Evolutionary conservation across 37 sponge, comb jelly and placozoan species (phyloP), one percentile per base, ranked within the genome.

Genomic region (Beroe forskalii): DNA sequence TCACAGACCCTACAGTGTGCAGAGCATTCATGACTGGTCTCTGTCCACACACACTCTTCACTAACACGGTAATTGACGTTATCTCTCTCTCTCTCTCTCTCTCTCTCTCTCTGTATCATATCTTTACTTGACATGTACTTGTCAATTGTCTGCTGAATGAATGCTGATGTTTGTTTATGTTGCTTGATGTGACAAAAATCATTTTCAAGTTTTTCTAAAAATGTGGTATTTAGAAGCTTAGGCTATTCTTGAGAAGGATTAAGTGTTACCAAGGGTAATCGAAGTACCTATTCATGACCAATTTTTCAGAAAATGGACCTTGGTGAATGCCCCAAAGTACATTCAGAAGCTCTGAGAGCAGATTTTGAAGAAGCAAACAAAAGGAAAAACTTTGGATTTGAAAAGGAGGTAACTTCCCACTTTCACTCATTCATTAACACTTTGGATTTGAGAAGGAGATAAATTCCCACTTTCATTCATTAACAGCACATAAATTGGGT

Each of bases 11-110:
- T n/a, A 93, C 92, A 33, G 96, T 99, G 25, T 99, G 99, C 75
- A 89, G 94, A 35, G 94, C 95, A 0, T 99, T 96, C 60, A 62
- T 99, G 76, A 67, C 96, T 44, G 95, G 92, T 35, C 94, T 96
- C 32, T 99, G 99, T 67, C 94, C 95, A 67, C 94, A 95, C 67
- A 95, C 95, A 0, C 93, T 99, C 38, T 99, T 99, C 91, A 93
- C 91, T 35, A 99, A 99, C 72, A 99, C 99, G 62, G 97, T 96
- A 61, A 95, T 92, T 17, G n/a, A n/a, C n/a, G 60, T 55, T 55
- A 9, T 55, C 60, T 55, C 60, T 55, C 60, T 55, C 60, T 55
- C 60, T 55, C 60, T 55, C 60, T 55, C 60, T 55, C 60, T 55
- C 60, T 55, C 60, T 55, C 60, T 55, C 60, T 55, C 60, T 55